Evolutionary conservation across 2,888 invertebrate genomes (phyloP).

Genomic region (Onthophagus sagittarius): DNA sequence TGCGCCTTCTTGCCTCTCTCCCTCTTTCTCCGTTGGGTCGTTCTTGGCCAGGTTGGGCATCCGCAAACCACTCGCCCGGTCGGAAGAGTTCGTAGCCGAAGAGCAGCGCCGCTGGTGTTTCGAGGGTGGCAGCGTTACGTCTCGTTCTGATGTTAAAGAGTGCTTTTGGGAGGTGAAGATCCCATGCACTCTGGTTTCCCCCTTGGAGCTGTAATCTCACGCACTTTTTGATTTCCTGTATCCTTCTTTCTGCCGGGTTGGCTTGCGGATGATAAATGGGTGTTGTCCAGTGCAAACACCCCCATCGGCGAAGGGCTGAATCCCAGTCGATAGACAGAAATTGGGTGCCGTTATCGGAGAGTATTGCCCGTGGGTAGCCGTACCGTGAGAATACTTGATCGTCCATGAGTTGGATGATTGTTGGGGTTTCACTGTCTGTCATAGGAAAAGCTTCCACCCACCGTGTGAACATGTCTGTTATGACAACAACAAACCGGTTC

Average conservation of each 20-base stretch:
- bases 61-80: no score
- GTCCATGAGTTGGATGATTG: slow-evolving; percentile 10
- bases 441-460: slow-evolving; percentile 32
- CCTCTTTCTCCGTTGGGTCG: no score
- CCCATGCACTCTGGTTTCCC: slow-evolving; percentile 16
- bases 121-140: background rate
- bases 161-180: background rate
- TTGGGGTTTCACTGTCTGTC: slow-evolving; percentile 1
- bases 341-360: slow-evolving; percentile 21
- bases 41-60: no score
- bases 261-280: slow-evolving; percentile 31
- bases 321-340: slow-evolving; percentile 14
- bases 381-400: slow-evolving; percentile 17
- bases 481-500: slow-evolving; percentile 26
- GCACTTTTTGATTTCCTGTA: slow-evolving; percentile 33
- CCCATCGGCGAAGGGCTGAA: slow-evolving; percentile 24
- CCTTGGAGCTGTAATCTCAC: slow-evolving; percentile 12
- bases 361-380: slow-evolving; percentile 15
- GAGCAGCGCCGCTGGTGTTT: background rate
- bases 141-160: background rate
- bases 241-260: slow-evolving; percentile 30
- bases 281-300: slow-evolving; percentile 26
- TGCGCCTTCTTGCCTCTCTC: no score
- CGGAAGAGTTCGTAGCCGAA: no score
- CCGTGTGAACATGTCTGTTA: slow-evolving; percentile 29